Evolutionary conservation across 2,888 invertebrate species (phyloP).

Genomic region (Lasioglossum oenotherae): DNA sequence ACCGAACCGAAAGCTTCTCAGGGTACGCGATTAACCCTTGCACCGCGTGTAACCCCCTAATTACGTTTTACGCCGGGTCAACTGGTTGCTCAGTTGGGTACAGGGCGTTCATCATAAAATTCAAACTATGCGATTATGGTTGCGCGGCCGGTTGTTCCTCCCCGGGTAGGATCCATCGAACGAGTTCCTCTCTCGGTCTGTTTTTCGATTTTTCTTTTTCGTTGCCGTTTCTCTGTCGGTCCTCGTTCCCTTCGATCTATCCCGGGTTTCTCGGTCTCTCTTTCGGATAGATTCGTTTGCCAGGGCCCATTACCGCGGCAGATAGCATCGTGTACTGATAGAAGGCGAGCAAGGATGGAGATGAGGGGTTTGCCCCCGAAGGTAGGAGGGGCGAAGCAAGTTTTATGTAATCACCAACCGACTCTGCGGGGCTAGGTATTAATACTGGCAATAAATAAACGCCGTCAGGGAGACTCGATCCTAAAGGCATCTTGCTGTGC

Average conservation of each 20-base stretch:
- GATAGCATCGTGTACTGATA: slow-evolving; percentile 54
- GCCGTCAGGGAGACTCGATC: slow-evolving; percentile 72
- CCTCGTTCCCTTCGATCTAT: neutral
- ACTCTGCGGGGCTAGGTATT: slow-evolving; percentile 78
- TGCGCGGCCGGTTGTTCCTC: slow-evolving; percentile 16
- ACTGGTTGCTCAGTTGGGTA: neutral
- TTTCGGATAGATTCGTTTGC: slow-evolving; percentile 68
- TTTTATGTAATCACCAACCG: slow-evolving; percentile 80
- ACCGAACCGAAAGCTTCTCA: neutral
- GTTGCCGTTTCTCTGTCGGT: neutral
- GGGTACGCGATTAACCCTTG: slow-evolving; percentile 14
- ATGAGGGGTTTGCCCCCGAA: slow-evolving; percentile 57
- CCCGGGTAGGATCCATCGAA: slow-evolving; percentile 13
- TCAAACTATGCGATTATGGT: slow-evolving; percentile 39
- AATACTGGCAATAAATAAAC: slow-evolving; percentile 81
- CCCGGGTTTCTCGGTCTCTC: slow-evolving; percentile 1
- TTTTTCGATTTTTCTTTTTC: neutral
- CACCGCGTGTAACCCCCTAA: neutral
- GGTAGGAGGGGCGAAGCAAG: slow-evolving; percentile 72
- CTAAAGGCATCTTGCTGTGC: slow-evolving; percentile 63
- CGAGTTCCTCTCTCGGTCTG: slow-evolving; percentile 6
- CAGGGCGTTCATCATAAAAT: slow-evolving; percentile 36
- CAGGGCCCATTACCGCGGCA: slow-evolving; percentile 62
- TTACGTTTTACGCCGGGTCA: slow-evolving; percentile 30
- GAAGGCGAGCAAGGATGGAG: slow-evolving; percentile 50